A percentile compares a stretch with the other conserved stretches of the same genome.
Evolutionary conservation across 2,797 vertebrate species (phyloP).

Genomic region (Danio jaintianensis): DNA sequence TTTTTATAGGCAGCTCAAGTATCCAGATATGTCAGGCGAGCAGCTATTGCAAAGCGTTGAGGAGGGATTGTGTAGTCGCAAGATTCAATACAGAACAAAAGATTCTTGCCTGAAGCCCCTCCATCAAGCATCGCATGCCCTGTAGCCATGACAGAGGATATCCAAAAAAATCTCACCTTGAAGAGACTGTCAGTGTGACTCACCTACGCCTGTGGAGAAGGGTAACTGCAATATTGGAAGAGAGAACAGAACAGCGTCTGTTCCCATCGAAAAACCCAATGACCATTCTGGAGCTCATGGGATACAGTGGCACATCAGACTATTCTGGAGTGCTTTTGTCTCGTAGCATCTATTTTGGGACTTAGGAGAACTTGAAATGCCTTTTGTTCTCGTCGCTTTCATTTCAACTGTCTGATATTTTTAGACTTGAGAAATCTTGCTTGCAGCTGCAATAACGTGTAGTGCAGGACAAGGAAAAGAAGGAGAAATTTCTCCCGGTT

Average conservation of each 20-base stretch:
- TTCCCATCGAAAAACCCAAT: constrained; percentile 34
- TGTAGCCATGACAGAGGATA: constrained; percentile 37
- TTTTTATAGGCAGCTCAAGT: constrained; percentile 7
- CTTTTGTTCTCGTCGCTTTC: constrained; percentile 60
- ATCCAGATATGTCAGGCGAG: background rate
- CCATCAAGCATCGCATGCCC: constrained; percentile 42
- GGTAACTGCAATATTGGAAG: constrained; percentile 42
- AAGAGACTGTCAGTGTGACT: constrained; percentile 40
- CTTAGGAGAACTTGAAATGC: constrained; percentile 60
- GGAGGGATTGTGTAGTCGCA: background rate
- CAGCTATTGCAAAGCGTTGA: background rate
- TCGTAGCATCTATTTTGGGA: constrained; percentile 57
- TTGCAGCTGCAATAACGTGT: constrained; percentile 32
- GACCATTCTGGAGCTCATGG: constrained; percentile 33
- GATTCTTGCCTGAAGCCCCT: constrained; percentile 22
- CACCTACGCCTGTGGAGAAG: constrained; percentile 31
- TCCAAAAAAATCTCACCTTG: constrained; percentile 46
- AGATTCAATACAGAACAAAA: constrained; percentile 27
- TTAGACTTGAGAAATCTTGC: constrained; percentile 54
- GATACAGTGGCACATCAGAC: constrained; percentile 38
- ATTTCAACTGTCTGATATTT: constrained; percentile 59
- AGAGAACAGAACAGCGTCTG: constrained; percentile 30
- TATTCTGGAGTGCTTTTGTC: constrained; percentile 45
- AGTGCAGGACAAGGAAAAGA: background rate
- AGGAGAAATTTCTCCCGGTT: constrained; percentile 17